Percentiles rank a stretch among this genome's conserved stretches.
These are phyloP conservation scores for Amiota communis DNA, from an alignment of 2,888 invertebrate genomes.

Conservation along the genomic window DNA sequence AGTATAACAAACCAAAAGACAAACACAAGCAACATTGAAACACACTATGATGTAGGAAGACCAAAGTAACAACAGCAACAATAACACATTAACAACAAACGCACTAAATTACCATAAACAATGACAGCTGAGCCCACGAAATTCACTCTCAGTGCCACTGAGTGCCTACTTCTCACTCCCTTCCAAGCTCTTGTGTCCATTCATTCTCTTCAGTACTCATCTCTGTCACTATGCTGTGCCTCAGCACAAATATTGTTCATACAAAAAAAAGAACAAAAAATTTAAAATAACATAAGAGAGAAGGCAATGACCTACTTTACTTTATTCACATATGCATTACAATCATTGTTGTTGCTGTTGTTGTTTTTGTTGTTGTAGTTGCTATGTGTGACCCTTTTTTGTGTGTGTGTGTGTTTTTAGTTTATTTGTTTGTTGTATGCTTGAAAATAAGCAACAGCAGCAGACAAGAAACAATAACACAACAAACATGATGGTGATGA, in stretches of 20 bases:
- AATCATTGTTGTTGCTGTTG: background rate
- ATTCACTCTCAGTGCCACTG: too few species aligned
- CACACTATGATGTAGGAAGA: slow-evolving; percentile 26
- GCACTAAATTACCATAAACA: slow-evolving; percentile 34
- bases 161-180: too few species aligned
- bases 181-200: too few species aligned
- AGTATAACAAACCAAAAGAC: slow-evolving; percentile 45
- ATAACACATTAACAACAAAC: slow-evolving; percentile 31
- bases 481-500: background rate
- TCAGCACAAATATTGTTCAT: too few species aligned
- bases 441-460: background rate
- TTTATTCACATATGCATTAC: too few species aligned
- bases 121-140: slow-evolving; percentile 47
- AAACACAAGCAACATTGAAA: slow-evolving; percentile 25
- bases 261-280: too few species aligned
- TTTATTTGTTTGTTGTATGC: background rate
- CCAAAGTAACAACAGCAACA: slow-evolving; percentile 47
- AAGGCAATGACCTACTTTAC: slow-evolving; percentile 70
- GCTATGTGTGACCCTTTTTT: slow-evolving; percentile 5
- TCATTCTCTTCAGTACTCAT: too few species aligned
- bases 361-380: slow-evolving; percentile 19
- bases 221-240: too few species aligned
- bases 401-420: background rate
- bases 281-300: too few species aligned
- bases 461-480: background rate